phyloP scores from a whole-genome alignment of 2,888 invertebrate species.

The Plutella xylostella region DNA sequence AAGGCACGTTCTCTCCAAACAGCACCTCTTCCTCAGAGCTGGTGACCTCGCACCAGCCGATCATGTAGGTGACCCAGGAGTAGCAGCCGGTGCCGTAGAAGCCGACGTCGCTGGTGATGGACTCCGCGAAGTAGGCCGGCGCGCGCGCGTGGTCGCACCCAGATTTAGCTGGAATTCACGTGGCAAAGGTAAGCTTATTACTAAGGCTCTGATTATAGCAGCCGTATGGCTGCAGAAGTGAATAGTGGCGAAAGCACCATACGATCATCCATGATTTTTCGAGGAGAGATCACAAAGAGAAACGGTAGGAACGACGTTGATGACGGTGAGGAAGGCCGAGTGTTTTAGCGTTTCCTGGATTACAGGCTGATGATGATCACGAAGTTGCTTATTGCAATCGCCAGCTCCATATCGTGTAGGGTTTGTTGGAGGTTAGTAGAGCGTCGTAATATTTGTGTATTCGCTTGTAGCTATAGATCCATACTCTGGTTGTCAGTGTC shows the following conservation, averaged over 20 bases:
- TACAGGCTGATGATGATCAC: not conserved
- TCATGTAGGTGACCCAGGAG: conserved; percentile 61
- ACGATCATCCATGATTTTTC: too few species aligned
- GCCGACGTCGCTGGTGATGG: conserved; percentile 55
- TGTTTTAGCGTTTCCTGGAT: not conserved
- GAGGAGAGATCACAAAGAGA: too few species aligned
- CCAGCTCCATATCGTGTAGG: not conserved
- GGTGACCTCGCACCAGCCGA: conserved; percentile 57
- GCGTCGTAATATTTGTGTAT: too few species aligned
- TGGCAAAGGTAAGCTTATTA: too few species aligned
- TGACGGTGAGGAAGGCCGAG: not conserved
- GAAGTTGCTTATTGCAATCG: not conserved
- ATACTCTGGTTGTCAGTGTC: conserved; percentile 31
- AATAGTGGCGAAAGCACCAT: too few species aligned
- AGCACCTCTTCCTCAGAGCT: conserved; percentile 38
- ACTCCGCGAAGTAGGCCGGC: conserved; percentile 70
- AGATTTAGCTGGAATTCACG: conserved; percentile 54
- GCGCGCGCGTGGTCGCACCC: conserved; percentile 73
- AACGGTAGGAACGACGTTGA: too few species aligned
- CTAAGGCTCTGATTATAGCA: too few species aligned
- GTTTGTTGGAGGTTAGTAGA: not conserved
- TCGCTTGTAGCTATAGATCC: conserved; percentile 10
- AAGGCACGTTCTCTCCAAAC: conserved; percentile 62
- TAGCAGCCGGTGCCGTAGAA: conserved; percentile 69
- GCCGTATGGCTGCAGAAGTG: too few species aligned